These are phyloP conservation scores for Patella ulyssiponensis DNA, from an alignment of 2,888 invertebrate genomes.

Conservation along the genomic window DNA sequence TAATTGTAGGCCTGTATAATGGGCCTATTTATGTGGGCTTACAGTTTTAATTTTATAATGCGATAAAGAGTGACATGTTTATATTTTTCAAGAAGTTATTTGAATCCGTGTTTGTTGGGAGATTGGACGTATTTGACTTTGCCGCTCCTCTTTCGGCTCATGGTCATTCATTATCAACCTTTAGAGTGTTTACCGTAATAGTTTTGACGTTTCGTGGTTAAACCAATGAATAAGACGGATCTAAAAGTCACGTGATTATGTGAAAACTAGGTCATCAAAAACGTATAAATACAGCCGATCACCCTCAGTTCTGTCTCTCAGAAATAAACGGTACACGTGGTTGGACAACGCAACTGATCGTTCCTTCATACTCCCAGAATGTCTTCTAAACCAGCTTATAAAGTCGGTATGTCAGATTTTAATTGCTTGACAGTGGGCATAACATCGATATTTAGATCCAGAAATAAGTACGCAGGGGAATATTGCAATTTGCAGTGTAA, in stretches of 20 bases:
- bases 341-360: slow-evolving; percentile 5
- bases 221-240: slow-evolving; percentile 14
- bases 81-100: no score
- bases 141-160: neutral
- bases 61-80: no score
- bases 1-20: no score
- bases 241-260: slow-evolving; percentile 16
- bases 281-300: slow-evolving; percentile 13
- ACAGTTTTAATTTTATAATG: no score
- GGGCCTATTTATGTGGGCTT: no score
- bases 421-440: no score
- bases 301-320: slow-evolving; percentile 28
- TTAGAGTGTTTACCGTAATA: no score
- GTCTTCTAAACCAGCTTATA: slow-evolving; percentile 57
- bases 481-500: no score
- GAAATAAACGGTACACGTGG: neutral
- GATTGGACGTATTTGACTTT: no score
- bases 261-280: slow-evolving; percentile 22
- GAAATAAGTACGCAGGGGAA: no score
- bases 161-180: neutral
- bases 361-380: slow-evolving; percentile 28
- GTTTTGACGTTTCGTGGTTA: neutral
- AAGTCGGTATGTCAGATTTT: slow-evolving; percentile 58
- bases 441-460: no score
- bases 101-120: no score